Evolutionary conservation across 2,113 vertebrate species (phyloP), one percentile per base, ranked within the genome.

Genomic region (Mirounga angustirostris): DNA sequence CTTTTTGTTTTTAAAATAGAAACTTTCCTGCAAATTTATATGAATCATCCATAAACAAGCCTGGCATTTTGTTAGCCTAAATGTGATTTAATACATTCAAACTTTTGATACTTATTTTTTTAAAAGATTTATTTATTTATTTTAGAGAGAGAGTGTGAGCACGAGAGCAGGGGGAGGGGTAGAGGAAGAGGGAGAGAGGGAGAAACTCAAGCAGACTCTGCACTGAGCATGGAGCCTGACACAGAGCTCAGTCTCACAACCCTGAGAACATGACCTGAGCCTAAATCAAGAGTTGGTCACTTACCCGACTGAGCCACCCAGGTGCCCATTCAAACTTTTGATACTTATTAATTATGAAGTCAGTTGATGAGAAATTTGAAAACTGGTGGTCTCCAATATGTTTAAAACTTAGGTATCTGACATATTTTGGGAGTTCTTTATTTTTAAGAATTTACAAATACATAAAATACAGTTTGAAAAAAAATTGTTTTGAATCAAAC

Each of bases 341-440:
- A 59, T 33, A 87, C 22, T 82, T 59, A 14, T 24, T 43, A 59
- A 92, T n/a, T 43, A 9, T 43, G 12, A 96, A 86, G 30, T 33
- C 21, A 67, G 18, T 82, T 59, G 61, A 5, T 46, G 19, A 91
- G 43, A 91, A 40, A 58, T 63, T 90, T 80, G 13, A 59, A 95
- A 96, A 91, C 12, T 58, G 11, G 61, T 83, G 18, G 22, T 86
- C 26, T 26, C 14, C 30, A 65, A 79, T 88, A 81, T 65, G 18
- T 91, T 94, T 89, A 84, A 88, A 88, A 95, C 43, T n/a, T 90
- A 80, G 8, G 13, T 30, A 69, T 74, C 50, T 67, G 43, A 56
- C 36, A 43, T 83, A 80, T 81, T 61, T 92, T 2, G 40, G 4
- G 9, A 84, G 1, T 24, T 15, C 65, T 86, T 69, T 69, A 85